These are phyloP conservation scores for Mastigias papua DNA, from an alignment of 30 jellyfish, hydroid and myxozoan genomes.

Conservation along the genomic window DNA sequence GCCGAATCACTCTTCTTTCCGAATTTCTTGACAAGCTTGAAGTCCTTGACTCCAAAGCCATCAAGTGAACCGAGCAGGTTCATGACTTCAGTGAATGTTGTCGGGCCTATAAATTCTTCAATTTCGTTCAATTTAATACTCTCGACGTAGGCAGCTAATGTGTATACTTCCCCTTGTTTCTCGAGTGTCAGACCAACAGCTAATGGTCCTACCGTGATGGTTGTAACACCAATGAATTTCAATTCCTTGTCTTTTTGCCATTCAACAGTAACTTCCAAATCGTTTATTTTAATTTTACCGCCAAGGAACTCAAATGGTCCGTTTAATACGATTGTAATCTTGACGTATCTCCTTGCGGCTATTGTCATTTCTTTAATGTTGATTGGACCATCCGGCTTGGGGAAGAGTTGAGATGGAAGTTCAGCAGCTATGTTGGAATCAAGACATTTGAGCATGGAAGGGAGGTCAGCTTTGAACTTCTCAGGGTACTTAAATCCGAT, in stretches of 20 bases:
- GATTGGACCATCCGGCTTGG: conserved; percentile 57
- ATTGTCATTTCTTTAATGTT: conserved; percentile 69
- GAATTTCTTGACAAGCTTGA: conserved; percentile 19
- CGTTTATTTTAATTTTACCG: conserved; percentile 55
- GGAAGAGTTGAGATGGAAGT: conserved; percentile 72
- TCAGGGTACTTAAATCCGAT: conserved; percentile 67
- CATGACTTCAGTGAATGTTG: background rate
- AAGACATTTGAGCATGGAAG: conserved; percentile 72
- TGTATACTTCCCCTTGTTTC: conserved; percentile 15
- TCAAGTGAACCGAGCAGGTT: conserved; percentile 42
- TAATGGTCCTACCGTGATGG: conserved; percentile 54
- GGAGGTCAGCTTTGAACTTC: conserved; percentile 74
- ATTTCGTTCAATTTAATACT: conserved; percentile 25
- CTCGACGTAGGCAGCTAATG: conserved; percentile 30
- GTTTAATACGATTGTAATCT: conserved; percentile 40
- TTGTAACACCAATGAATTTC: conserved; percentile 47
- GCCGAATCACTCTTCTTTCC: conserved; percentile 30
- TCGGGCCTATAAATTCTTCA: conserved; percentile 30
- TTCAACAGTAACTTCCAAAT: conserved; percentile 54
- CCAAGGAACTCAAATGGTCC: conserved; percentile 75
- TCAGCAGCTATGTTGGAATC: conserved; percentile 76
- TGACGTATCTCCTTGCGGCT: conserved; percentile 32
- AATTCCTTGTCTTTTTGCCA: conserved; percentile 39
- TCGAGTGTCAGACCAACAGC: conserved; percentile 56
- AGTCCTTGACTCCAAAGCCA: conserved; percentile 57